Conservation (phyloP, 2,888 invertebrate genomes). For the Galeopsomyia nigrocyanea region DNA sequence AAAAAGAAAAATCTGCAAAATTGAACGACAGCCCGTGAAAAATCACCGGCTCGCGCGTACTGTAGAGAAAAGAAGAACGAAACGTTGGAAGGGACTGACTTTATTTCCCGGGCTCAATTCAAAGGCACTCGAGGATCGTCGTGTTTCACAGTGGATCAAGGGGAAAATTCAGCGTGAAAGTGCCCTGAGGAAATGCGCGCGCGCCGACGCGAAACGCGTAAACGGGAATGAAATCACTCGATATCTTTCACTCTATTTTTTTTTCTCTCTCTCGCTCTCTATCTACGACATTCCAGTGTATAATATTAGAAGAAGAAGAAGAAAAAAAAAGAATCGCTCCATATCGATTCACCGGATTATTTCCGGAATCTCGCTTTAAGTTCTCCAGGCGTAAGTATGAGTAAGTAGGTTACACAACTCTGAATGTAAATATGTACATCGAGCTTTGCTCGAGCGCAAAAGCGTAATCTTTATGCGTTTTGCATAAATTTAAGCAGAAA, state of each 20-base stretch:
- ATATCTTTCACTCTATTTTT: conserved; percentile 7
- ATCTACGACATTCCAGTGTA: not conserved
- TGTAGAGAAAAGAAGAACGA: not conserved
- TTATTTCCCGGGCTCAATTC: not conserved
- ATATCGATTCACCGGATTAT: conserved; percentile 19
- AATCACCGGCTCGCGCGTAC: not conserved
- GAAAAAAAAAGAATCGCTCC: not conserved
- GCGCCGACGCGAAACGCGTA: not conserved
- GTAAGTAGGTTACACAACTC: conserved; percentile 21
- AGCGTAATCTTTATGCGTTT: conserved; percentile 13
- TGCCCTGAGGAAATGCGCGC: not conserved
- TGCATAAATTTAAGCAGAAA: not conserved
- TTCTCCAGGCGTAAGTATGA: not conserved
- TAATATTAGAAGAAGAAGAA: no score
- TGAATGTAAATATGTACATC: not conserved
- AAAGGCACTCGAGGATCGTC: conserved; percentile 16
- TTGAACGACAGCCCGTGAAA: not conserved
- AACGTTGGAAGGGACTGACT: not conserved
- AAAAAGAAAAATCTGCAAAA: no score
- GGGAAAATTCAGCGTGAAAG: conserved; percentile 14
- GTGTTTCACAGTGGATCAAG: not conserved
- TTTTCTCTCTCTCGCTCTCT: not conserved
- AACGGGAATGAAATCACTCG: conserved; percentile 19
- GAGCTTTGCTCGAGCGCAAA: not conserved
- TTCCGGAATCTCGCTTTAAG: conserved; percentile 16